Conservation (phyloP, 2,113 vertebrate species). For the Apodemus sylvaticus region DNA sequence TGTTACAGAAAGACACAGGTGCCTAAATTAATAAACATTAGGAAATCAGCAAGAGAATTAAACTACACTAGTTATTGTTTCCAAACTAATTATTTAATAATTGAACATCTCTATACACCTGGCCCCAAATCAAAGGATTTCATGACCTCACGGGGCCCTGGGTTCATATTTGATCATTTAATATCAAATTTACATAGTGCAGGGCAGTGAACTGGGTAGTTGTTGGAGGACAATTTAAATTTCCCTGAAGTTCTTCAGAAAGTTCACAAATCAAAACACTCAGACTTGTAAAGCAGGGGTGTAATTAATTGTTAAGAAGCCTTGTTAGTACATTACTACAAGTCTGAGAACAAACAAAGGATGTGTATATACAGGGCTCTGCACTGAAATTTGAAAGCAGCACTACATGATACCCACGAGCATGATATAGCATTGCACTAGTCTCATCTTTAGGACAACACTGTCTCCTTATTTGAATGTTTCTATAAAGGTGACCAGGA, state of each 20-base stretch:
- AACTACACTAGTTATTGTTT: slow-evolving; percentile 90
- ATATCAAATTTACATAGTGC: slow-evolving; percentile 73
- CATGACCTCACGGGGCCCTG: slow-evolving; percentile 78
- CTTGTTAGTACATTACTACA: slow-evolving; percentile 69
- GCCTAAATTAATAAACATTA: slow-evolving; percentile 92
- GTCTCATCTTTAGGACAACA: background rate
- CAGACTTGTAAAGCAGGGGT: slow-evolving; percentile 65
- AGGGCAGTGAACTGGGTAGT: slow-evolving; percentile 71
- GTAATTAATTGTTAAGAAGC: slow-evolving; percentile 77
- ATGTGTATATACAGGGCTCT: background rate
- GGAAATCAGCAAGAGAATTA: slow-evolving; percentile 88
- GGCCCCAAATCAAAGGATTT: slow-evolving; percentile 85
- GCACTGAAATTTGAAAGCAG: background rate
- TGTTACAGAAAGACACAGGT: slow-evolving; percentile 85
- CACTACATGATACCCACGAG: background rate
- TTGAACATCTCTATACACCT: slow-evolving; percentile 87
- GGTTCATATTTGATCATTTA: slow-evolving; percentile 81
- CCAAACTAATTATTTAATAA: slow-evolving; percentile 89
- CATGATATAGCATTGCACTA: slow-evolving; percentile 39
- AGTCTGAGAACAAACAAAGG: slow-evolving; percentile 38
- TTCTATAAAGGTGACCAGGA: background rate
- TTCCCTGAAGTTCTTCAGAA: slow-evolving; percentile 80
- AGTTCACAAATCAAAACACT: slow-evolving; percentile 79
- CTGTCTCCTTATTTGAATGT: background rate
- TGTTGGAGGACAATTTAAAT: slow-evolving; percentile 73